Base-by-base conservation (phyloP, 2,113 vertebrate species). In the Clupea harengus region DNA sequence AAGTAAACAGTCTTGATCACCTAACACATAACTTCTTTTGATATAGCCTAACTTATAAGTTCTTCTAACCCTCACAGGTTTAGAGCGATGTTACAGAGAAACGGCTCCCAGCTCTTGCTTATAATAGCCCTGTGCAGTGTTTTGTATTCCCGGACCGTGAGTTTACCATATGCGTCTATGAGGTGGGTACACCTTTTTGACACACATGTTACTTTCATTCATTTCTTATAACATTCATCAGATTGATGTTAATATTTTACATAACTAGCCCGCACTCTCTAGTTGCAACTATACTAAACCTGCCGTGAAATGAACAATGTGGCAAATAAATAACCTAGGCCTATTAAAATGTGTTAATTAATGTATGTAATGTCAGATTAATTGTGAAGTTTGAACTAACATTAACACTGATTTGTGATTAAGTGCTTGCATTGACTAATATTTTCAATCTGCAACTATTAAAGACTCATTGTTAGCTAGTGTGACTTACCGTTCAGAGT, bases 81-180 rank as follows among this genome's bases (percentile, higher is more conserved):
- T 78, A 78, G 39, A 32, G 92, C 92, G 83, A 99, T 99, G 98
- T 95, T 96, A 92, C 94, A 92, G 78, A 95, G 96, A 91, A 95
- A 92, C 91, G 94, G 95, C 84, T 94, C 95, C 91, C 96, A 96
- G 90, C 91, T 97, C 87, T 94, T 98, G 20, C 90, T 96, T 85
- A 88, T 96, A 84, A 92, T 98, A 92, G 92, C 92, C 13, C 94
- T 98, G 85, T 95, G 94, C 90, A 95, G 95, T 88, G 89, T 95
- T 81, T 92, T 98, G 84, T 96, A 94, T 91, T 96, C 96, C 25
- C 95, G 93, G 88, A 95, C 95, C 0, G 85, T 95, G 90, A 95
- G 95, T 52, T 95, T 97, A 90, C 96, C 97, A 6, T 95, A 95
- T 88, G 91, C 96, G 84, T 89, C 95, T 80, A 92, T 95, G 89